Conservation (phyloP, 37 sponge, comb jelly and placozoan species). For the Spongia lamella region DNA sequence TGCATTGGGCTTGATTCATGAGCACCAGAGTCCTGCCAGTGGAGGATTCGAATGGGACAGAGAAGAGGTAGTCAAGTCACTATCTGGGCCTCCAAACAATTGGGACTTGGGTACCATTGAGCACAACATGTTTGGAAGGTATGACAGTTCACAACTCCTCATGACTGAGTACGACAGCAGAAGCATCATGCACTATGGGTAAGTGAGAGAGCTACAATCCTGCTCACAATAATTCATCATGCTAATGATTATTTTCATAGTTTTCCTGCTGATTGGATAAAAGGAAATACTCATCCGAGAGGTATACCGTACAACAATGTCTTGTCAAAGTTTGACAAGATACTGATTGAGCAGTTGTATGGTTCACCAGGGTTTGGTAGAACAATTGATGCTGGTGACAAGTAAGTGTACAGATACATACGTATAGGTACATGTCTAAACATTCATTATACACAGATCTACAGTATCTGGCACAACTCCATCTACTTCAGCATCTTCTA, state of each 20-base stretch:
- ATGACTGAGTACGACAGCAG: constrained; percentile 42
- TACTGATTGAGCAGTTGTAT: constrained; percentile 41
- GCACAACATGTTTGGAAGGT: constrained; percentile 54
- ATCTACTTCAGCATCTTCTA: too few species aligned
- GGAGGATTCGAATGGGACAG: constrained; percentile 63
- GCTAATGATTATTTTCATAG: too few species aligned
- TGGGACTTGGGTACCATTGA: constrained; percentile 57
- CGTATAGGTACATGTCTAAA: too few species aligned
- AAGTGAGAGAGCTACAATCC: too few species aligned
- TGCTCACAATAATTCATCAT: too few species aligned
- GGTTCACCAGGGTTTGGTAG: too few species aligned
- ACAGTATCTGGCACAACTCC: too few species aligned
- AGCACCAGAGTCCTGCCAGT: constrained; percentile 56
- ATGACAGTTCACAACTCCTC: constrained; percentile 47
- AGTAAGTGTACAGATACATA: too few species aligned
- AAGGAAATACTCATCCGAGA: constrained; percentile 39
- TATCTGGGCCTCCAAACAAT: constrained; percentile 59
- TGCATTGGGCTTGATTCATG: constrained; percentile 58
- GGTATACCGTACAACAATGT: constrained; percentile 45
- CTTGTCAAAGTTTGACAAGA: constrained; percentile 48
- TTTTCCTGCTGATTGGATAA: constrained; percentile 63
- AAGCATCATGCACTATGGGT: constrained; percentile 68
- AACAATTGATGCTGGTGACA: too few species aligned
- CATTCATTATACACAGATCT: too few species aligned
- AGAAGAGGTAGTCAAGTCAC: constrained; percentile 42